These are phyloP conservation scores for Leptarthrus brevirostris DNA, from an alignment of 2,888 invertebrate genomes.

Conservation along the genomic window DNA sequence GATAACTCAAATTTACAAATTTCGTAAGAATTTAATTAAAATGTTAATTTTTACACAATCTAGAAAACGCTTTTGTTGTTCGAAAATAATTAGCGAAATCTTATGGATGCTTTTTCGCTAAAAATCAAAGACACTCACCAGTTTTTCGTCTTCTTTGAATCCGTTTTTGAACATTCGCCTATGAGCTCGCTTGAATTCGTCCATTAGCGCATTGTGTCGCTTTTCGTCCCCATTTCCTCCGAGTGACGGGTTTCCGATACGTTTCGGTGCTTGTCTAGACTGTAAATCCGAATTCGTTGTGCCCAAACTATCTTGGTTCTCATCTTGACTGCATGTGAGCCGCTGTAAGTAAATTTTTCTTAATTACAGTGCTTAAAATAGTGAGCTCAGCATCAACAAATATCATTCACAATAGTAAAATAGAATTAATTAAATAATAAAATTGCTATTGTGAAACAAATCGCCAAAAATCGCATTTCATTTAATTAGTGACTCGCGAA, in stretches of 20 bases:
- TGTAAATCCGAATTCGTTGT: not conserved
- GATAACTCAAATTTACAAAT: no score
- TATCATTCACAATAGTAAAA: no score
- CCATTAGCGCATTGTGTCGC: conserved; percentile 81
- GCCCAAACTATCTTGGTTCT: conserved; percentile 29
- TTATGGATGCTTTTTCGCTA: no score
- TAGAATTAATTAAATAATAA: no score
- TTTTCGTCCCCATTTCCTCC: conserved; percentile 73
- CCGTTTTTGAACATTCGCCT: conserved; percentile 82
- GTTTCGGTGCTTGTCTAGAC: conserved; percentile 53
- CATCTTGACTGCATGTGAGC: conserved; percentile 42
- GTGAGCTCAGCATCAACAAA: not conserved
- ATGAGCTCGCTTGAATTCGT: conserved; percentile 90
- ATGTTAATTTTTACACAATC: no score
- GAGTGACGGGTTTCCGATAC: conserved; percentile 51
- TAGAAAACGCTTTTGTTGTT: no score
- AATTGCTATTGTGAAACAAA: no score
- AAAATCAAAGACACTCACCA: conserved; percentile 56
- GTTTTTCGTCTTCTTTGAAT: conserved; percentile 64
- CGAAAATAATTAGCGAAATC: no score
- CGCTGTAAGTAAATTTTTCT: conserved; percentile 46
- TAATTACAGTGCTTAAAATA: no score
- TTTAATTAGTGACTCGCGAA: no score
- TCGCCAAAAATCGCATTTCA: no score
- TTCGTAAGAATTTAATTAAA: no score